Conservation (phyloP, 2,888 invertebrate species). For the Rhaphigaster nebulosa region DNA sequence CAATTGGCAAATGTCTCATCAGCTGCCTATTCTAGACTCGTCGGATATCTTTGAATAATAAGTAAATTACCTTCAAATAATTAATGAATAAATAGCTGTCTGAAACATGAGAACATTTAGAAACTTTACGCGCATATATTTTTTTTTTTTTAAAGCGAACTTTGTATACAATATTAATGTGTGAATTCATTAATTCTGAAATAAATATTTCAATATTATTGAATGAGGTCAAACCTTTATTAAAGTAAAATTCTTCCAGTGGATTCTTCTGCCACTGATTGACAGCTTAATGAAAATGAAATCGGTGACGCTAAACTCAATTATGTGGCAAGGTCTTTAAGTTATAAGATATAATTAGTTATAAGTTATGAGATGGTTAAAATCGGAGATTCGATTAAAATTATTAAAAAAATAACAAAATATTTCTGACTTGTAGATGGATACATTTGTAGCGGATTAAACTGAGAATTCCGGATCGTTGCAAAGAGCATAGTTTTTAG, state of each 20-base stretch:
- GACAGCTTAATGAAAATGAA: neutral
- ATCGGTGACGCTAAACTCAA: no score
- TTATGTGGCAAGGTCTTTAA: no score
- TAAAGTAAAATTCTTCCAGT: neutral
- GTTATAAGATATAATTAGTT: no score
- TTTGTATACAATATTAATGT: no score
- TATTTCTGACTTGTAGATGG: no score
- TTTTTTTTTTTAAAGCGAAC: neutral
- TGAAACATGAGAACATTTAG: neutral
- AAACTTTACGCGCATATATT: neutral
- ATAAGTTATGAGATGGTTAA: no score
- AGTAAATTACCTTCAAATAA: neutral
- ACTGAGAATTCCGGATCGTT: no score
- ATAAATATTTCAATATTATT: neutral
- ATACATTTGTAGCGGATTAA: no score
- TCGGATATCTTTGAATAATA: neutral
- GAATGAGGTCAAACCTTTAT: neutral
- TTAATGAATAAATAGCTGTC: neutral
- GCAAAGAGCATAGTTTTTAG: no score
- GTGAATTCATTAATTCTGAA: neutral
- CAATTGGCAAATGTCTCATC: conserved; percentile 3
- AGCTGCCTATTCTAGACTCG: neutral
- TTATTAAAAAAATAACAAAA: no score
- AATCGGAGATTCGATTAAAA: no score
- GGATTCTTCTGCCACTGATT: neutral